Conservation (phyloP, 2,888 invertebrate genomes). For the Pterostichus madidus region DNA sequence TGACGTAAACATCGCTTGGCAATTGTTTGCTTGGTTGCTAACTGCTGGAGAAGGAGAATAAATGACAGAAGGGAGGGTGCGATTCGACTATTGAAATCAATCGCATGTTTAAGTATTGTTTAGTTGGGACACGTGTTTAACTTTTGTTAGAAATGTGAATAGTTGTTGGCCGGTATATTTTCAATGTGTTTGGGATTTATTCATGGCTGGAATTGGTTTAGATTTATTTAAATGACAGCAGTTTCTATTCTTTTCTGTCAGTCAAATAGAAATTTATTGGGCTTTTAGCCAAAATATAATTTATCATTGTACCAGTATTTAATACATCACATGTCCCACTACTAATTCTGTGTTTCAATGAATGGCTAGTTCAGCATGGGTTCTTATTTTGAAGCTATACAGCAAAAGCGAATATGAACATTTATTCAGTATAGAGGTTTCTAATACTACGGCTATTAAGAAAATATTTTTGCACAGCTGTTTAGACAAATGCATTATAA, state of each 20-base stretch:
- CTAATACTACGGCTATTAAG: too few species aligned
- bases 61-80: slow-evolving; percentile 10
- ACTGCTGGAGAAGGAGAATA: slow-evolving; percentile 42
- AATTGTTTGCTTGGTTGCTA: slow-evolving; percentile 17
- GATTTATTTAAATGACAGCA: slow-evolving; percentile 40
- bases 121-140: slow-evolving; percentile 57
- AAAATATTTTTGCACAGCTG: too few species aligned
- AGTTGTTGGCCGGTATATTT: neutral
- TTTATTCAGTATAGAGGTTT: too few species aligned
- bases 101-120: slow-evolving; percentile 57
- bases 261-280: slow-evolving; percentile 42
- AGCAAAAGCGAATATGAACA: too few species aligned
- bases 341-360: neutral
- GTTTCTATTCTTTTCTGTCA: slow-evolving; percentile 19
- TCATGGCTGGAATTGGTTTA: slow-evolving; percentile 19
- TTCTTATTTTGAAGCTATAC: too few species aligned
- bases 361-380: too few species aligned
- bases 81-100: slow-evolving; percentile 54
- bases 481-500: too few species aligned
- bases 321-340: slow-evolving; percentile 6
- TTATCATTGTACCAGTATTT: slow-evolving; percentile 22
- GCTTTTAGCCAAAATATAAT: slow-evolving; percentile 37
- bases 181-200: slow-evolving; percentile 1
- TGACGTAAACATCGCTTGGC: slow-evolving; percentile 20
- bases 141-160: slow-evolving; percentile 52